A percentile compares a stretch with the other conserved stretches of the same genome.
These are phyloP conservation scores for Caenorhabditis angaria DNA, from an alignment of 2,888 invertebrate species.

Conservation along the genomic window DNA sequence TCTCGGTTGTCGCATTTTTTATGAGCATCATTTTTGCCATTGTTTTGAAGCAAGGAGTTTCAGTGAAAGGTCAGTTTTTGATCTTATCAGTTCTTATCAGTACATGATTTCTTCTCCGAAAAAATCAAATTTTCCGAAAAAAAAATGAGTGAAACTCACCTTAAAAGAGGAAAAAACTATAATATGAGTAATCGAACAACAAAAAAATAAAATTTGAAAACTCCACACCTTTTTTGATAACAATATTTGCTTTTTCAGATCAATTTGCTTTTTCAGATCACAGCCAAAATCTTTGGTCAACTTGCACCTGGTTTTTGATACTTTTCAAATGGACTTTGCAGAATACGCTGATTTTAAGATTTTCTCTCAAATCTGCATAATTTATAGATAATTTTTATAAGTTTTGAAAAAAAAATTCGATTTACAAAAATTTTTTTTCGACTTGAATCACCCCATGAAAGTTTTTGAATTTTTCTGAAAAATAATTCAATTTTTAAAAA, in stretches of 20 bases:
- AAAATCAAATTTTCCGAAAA: conserved; percentile 1
- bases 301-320: conserved; percentile 31
- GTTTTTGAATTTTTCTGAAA: too few species aligned
- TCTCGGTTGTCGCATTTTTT: conserved; percentile 31
- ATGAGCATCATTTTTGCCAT: conserved; percentile 20
- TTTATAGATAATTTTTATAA: too few species aligned
- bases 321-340: conserved; percentile 33
- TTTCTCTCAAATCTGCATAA: too few species aligned
- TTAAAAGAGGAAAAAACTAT: too few species aligned
- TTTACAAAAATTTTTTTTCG: too few species aligned
- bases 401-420: too few species aligned
- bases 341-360: conserved; percentile 15
- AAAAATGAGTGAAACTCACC: too few species aligned
- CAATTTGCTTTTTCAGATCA: conserved; percentile 14
- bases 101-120: too few species aligned
- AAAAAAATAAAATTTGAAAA: too few species aligned
- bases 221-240: not conserved
- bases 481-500: not conserved
- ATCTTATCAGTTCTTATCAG: not conserved
- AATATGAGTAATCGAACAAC: too few species aligned
- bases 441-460: too few species aligned
- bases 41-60: conserved; percentile 25
- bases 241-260: not conserved
- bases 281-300: conserved; percentile 29
- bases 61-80: conserved; percentile 14